Conservation (phyloP, 2,113 vertebrate genomes). For the Leucosticte australis region DNA sequence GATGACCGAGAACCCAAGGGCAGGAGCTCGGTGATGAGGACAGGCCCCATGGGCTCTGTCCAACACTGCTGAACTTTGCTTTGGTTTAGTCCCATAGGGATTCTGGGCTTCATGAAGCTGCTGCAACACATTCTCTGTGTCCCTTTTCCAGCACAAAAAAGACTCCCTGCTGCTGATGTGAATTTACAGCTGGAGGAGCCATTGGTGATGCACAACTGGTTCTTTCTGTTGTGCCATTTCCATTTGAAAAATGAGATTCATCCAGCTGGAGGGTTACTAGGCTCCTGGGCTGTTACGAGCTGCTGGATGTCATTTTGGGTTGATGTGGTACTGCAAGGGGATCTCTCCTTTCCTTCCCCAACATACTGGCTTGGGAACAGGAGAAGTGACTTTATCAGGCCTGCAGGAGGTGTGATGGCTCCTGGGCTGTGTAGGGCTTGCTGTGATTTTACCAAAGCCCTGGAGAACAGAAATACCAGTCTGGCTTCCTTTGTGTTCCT, state of each 20-base stretch:
- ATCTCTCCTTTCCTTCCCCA: neutral
- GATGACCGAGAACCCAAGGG: neutral
- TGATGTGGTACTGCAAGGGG: neutral
- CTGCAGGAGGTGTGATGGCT: accelerated
- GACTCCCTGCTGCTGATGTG: neutral
- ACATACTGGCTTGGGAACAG: neutral
- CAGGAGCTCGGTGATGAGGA: neutral
- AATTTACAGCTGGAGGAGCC: neutral
- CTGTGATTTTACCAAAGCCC: neutral
- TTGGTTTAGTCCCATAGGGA: neutral
- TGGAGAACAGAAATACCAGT: neutral
- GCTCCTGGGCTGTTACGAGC: neutral
- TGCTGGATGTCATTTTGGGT: neutral
- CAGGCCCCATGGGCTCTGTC: accelerated
- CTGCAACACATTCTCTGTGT: neutral
- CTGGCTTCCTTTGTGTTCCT: neutral
- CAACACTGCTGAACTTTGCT: accelerated
- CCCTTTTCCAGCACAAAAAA: neutral
- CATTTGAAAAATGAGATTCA: neutral
- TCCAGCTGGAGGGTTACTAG: neutral
- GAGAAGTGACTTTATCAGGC: neutral
- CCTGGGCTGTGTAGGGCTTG: neutral
- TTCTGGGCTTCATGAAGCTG: constrained; percentile 11
- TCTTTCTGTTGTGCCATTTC: neutral
- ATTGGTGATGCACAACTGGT: neutral